Conservation (phyloP, 1,140 invertebrate genomes). For the Drepana arcuata region DNA sequence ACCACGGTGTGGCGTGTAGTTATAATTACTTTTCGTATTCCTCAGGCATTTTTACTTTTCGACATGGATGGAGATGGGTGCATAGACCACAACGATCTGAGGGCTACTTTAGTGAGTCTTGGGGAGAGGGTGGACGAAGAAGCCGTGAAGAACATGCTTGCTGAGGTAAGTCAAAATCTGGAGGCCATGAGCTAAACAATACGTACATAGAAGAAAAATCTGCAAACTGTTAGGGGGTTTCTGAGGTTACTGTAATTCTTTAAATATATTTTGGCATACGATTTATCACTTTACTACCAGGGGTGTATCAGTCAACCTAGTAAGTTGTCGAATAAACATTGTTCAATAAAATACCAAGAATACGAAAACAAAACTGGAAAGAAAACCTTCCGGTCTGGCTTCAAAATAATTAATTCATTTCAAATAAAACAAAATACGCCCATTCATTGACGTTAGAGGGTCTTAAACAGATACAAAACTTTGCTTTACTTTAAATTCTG, state of each 20-base stretch:
- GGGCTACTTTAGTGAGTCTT: slow-evolving; percentile 72
- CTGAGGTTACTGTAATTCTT: neutral
- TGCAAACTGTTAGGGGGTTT: neutral
- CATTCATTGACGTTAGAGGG: slow-evolving; percentile 3
- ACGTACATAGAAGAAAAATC: too few species aligned
- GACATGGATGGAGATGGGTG: slow-evolving; percentile 74
- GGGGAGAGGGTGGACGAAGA: slow-evolving; percentile 72
- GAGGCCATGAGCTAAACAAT: too few species aligned
- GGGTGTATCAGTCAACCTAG: too few species aligned
- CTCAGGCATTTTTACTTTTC: slow-evolving; percentile 74
- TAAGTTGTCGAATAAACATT: too few species aligned
- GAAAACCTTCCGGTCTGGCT: too few species aligned
- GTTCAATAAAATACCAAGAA: too few species aligned
- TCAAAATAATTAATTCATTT: neutral
- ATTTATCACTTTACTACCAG: too few species aligned
- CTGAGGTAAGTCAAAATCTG: slow-evolving; percentile 56
- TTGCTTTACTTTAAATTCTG: slow-evolving; percentile 22
- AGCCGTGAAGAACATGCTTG: slow-evolving; percentile 72
- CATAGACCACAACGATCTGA: slow-evolving; percentile 73
- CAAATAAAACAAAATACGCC: slow-evolving; percentile 10
- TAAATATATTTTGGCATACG: too few species aligned
- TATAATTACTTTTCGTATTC: slow-evolving; percentile 8
- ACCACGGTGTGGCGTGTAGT: neutral
- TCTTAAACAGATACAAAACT: slow-evolving; percentile 13
- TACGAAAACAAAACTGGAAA: too few species aligned